These are phyloP conservation scores for Mus spicilegus DNA, from an alignment of 2,113 vertebrate genomes.

Conservation along the genomic window DNA sequence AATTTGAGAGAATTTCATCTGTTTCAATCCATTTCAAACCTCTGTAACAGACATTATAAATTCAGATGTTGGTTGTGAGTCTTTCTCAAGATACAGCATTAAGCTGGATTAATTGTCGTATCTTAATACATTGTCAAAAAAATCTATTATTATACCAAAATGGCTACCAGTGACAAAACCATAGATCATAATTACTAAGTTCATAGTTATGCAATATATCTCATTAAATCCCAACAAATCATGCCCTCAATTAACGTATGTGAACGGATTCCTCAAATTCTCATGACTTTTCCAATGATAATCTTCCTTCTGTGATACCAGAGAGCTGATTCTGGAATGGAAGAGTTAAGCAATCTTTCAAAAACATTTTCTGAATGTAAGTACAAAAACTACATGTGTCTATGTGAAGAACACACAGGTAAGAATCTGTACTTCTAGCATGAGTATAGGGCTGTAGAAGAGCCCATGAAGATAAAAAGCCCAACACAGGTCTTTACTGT, in stretches of 20 bases:
- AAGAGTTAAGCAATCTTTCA: background rate
- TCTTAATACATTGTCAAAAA: background rate
- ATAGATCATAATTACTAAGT: background rate
- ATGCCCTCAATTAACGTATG: background rate
- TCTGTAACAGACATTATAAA: background rate
- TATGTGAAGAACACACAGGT: background rate
- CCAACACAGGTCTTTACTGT: background rate
- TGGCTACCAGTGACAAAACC: background rate
- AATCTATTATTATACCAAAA: background rate
- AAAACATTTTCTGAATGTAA: background rate
- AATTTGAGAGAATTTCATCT: constrained; percentile 14
- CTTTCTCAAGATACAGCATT: background rate
- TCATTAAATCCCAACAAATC: background rate
- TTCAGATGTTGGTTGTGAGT: background rate
- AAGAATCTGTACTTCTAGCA: background rate
- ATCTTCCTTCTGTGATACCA: background rate
- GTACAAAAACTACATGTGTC: background rate
- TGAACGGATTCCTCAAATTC: background rate
- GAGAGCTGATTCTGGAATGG: background rate
- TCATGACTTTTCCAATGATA: background rate
- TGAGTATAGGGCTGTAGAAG: background rate
- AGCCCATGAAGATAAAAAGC: background rate
- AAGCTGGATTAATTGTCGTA: background rate
- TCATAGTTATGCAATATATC: background rate
- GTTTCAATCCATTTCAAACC: background rate